Percentiles rank a stretch among this genome's conserved stretches.
phyloP scores from a whole-genome alignment of 2,888 invertebrate genomes.

The Calliphora vomitoria region DNA sequence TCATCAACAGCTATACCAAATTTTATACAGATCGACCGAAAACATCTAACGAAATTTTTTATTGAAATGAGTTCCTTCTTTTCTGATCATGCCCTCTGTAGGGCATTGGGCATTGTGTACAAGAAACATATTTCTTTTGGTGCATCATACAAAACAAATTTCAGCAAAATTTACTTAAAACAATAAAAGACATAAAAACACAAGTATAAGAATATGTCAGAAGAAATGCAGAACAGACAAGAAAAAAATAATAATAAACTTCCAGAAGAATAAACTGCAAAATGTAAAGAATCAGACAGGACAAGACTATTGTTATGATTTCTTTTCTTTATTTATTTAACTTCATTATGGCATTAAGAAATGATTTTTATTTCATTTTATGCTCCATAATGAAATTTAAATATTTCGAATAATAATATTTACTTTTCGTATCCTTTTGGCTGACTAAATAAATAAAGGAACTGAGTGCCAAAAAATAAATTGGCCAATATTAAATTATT shows the following conservation, averaged over 20 bases:
- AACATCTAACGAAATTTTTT: too few relatives aligned
- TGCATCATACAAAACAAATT: conserved; percentile 11
- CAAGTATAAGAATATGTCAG: conserved; percentile 33
- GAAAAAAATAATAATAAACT: background rate
- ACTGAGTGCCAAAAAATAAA: conserved; percentile 23
- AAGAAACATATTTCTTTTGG: background rate
- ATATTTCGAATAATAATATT: conserved; percentile 48
- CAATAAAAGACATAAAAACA: conserved; percentile 50
- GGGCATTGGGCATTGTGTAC: background rate
- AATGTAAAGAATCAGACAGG: conserved; percentile 62
- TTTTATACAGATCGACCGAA: too few relatives aligned
- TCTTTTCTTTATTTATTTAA: conserved; percentile 54
- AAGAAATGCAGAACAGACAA: conserved; percentile 38
- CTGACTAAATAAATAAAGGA: background rate
- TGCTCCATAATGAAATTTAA: conserved; percentile 53
- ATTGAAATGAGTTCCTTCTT: too few relatives aligned
- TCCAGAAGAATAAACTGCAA: background rate
- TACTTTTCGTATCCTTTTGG: conserved; percentile 10
- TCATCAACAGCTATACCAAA: too few relatives aligned
- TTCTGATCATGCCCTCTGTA: background rate
- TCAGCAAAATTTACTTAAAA: conserved; percentile 69
- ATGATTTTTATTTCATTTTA: conserved; percentile 48
- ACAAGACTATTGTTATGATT: conserved; percentile 62
- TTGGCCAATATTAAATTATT: conserved; percentile 36
- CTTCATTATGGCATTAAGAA: conserved; percentile 48